Base-by-base conservation (phyloP, 2,797 vertebrate species). In the Sebastes elongatus region DNA sequence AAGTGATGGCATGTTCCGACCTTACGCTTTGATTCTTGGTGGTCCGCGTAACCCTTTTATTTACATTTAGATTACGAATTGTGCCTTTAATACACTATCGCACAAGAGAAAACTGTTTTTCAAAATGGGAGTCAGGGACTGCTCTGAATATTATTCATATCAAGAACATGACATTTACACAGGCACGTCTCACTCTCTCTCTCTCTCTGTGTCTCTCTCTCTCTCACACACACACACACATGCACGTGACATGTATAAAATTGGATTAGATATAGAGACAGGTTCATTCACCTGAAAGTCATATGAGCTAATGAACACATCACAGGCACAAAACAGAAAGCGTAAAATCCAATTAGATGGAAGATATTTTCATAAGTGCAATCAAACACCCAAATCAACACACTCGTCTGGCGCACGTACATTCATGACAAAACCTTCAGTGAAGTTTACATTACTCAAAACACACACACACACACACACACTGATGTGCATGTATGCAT, bases 121-220 rank as follows among this genome's bases (percentile, higher is more conserved):
- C 7, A 81, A 74, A 61, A 71, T 27, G 23, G 10, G 30, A 69
- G 66, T 71, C 72, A 78, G 28, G 68, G 78, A 64, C 23, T 10
- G 61, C 27, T 66, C 13, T 16, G 73, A 67, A 55, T 75, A 80
- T 77, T 80, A 71, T 84, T 87, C 66, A 83, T 49, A 73, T 84
- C n/a, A 80, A 84, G 72, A 76, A 78, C 76, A 72, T 88, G 86
- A 87, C 87, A 89, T 89, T 89, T 84, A 74, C 76, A 80, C 74
- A 84, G 42, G 11, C 60, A 74, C 25, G 3, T 70, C 7, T 55
- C 27, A 25, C 13, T 42, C 55, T 65, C 30, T 55, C 53, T 10
- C 46, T 57, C 60, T 4, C 33, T 23, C 38, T 33, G 27, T 33
- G 1, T 38, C 1, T 38, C 11, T 14, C 35, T 38, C 11, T 38